These are phyloP conservation scores for Acrocephalus kingi DNA, from an alignment of 2,113 vertebrate genomes.

Conservation along the genomic window DNA sequence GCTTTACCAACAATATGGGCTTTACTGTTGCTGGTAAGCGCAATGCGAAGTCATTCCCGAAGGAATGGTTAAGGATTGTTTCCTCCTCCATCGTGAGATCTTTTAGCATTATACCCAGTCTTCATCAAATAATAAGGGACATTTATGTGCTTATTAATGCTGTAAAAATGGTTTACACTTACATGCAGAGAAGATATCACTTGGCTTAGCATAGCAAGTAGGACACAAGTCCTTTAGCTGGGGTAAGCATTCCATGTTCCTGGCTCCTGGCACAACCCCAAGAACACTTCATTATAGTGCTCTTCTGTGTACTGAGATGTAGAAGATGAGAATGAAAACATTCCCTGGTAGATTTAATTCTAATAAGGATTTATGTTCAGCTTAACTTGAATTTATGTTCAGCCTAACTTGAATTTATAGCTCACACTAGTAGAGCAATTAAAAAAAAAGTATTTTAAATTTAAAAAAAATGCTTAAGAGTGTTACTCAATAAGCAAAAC, in stretches of 20 bases:
- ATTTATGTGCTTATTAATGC: not conserved
- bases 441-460: not conserved
- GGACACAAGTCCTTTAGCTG: not conserved
- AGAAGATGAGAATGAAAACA: not conserved
- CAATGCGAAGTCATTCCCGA: not conserved
- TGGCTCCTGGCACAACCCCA: not conserved
- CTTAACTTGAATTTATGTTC: not conserved
- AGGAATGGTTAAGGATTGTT: not conserved
- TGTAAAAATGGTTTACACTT: not conserved
- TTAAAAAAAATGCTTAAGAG: not conserved
- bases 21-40: not conserved
- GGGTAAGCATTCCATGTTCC: not conserved
- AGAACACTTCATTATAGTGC: not conserved
- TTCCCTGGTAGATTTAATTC: not conserved
- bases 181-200: not conserved
- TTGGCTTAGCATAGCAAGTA: not conserved
- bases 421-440: not conserved
- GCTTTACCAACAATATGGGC: not conserved
- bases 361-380: not conserved
- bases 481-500: not conserved
- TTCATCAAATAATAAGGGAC: not conserved
- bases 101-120: not conserved
- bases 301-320: not conserved
- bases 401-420: not conserved
- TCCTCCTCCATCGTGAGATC: not conserved